These are phyloP conservation scores for Pelodiscus sinensis DNA, from an alignment of 2,113 vertebrate genomes.

Conservation along the genomic window DNA sequence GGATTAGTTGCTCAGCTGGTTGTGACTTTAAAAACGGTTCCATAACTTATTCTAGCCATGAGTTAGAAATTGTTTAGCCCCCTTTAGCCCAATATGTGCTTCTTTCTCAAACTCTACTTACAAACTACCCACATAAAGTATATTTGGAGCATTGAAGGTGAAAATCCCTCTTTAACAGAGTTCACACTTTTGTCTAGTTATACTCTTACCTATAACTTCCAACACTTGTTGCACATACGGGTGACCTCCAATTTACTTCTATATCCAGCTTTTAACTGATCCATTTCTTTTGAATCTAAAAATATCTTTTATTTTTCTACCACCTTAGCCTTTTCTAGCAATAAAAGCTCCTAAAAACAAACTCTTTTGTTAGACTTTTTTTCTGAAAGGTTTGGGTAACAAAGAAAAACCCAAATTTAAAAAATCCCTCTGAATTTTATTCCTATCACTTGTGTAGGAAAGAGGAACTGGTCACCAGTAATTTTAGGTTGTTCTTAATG, in stretches of 20 bases:
- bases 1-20: not conserved
- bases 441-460: not conserved
- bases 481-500: not conserved
- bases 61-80: not conserved
- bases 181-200: not conserved
- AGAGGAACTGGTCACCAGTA: not conserved
- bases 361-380: not conserved
- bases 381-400: not conserved
- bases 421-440: not conserved
- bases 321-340: not conserved
- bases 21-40: not conserved
- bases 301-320: not conserved
- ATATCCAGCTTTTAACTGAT: not conserved
- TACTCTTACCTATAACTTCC: not conserved
- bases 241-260: not conserved
- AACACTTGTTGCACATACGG: not conserved
- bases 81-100: not conserved
- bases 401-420: not conserved
- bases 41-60: not conserved
- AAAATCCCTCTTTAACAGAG: not conserved
- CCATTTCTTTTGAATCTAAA: not conserved
- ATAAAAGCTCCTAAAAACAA: not conserved
- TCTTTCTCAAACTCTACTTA: not conserved
- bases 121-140: not conserved
- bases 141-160: not conserved